Base-by-base conservation (phyloP, 2,888 invertebrate species). In the Bugula neritina region DNA sequence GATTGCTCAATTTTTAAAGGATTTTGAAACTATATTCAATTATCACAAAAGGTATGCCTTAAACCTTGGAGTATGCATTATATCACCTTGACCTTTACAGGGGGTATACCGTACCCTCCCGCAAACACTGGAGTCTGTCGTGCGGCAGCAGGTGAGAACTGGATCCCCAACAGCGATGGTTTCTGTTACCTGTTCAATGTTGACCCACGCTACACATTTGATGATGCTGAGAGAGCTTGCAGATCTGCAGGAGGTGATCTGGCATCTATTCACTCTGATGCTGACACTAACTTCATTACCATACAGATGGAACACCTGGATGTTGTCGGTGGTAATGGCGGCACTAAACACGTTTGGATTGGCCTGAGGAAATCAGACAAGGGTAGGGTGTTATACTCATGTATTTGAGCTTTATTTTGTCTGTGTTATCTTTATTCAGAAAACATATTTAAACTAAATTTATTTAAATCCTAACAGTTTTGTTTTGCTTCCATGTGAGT, bases 151-250 rank as follows among this genome's bases (percentile, higher is more conserved):
- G 70, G 70, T 23, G 70, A 70, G 25, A 23, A 13, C 25, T 70
- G 70, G 70, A 29, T 54, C 5, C 23, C 70, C 43, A 27, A 52
- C 43, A 23, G 29, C 29, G 34, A 27, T 5, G 70, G 35, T 23
- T 70, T 5, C 13, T 70, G 70, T 29, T 70, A 70, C 52, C 70
- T 70, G 10, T 70, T 70, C 52, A 54, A 43, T 29, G 54, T 70
- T 25, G 43, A 43, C 52, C 54, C 70, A 54, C n/a, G 52, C n/a
- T 70, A 23, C 70, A 54, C 70, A n/a, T 70, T 70, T 54, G 70
- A 35, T 3, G 70, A 43, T 5, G 70, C 70, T 23, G 70, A 70
- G 54, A 27, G 29, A 23, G 27, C 43, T 2, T 70, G 70, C 29
- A n/a, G 70, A 23, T 54, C 54, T 29, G 52, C 52, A 2, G 70